These are phyloP conservation scores for Aurelia sp. DNA, from an alignment of 30 jellyfish, hydroid and myxozoan genomes.

Conservation along the genomic window DNA sequence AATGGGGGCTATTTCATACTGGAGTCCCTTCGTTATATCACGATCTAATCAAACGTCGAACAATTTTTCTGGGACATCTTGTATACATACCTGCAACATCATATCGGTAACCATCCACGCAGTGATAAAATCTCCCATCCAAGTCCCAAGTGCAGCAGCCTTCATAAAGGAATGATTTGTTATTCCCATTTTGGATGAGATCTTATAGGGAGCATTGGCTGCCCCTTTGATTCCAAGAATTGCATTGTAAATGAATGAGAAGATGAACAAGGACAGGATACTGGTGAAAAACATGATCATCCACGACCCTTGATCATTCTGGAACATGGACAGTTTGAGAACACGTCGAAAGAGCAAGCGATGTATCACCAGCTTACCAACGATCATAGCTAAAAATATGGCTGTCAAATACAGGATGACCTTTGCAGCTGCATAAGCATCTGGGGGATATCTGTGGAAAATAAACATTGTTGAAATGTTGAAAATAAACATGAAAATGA, in stretches of 20 bases:
- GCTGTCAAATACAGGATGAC: conserved; percentile 81
- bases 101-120: conserved; percentile 99
- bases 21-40: too few species aligned
- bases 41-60: not conserved
- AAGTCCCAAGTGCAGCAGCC: conserved; percentile 97
- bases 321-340: conserved; percentile 83
- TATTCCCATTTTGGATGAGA: conserved; percentile 85
- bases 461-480: not conserved
- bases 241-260: conserved; percentile 85
- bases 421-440: conserved; percentile 77
- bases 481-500: not conserved
- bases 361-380: conserved; percentile 84
- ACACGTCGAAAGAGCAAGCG: conserved; percentile 59
- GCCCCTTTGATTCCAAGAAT: conserved; percentile 73
- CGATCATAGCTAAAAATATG: conserved; percentile 68
- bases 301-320: conserved; percentile 94
- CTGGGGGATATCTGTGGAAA: conserved; percentile 81
- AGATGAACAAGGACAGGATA: conserved; percentile 58
- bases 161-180: conserved; percentile 80
- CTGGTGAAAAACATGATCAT: conserved; percentile 80
- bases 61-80: not conserved
- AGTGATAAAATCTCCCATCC: conserved; percentile 96
- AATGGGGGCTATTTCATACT: too few species aligned
- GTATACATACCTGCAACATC: conserved; percentile 88
- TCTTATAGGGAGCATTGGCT: conserved; percentile 50